Percentiles rank a stretch among this genome's conserved stretches.
phyloP scores from a whole-genome alignment of 2,888 invertebrate species.

The Morpho achilles region DNA sequence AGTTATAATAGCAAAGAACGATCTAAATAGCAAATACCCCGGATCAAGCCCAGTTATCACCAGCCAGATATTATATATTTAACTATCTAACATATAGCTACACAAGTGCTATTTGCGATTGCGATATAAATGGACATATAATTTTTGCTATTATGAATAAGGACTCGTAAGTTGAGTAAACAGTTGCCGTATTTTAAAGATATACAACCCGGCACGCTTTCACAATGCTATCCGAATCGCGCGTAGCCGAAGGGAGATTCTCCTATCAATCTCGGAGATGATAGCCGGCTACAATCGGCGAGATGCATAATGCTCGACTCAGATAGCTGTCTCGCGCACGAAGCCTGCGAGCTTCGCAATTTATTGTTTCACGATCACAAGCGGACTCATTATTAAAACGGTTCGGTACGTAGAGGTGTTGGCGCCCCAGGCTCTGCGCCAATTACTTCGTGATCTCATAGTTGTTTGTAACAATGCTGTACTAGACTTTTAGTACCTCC shows the following conservation, averaged over 20 bases:
- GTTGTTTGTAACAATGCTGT: constrained; percentile 59
- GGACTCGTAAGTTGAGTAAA: constrained; percentile 32
- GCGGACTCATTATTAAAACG: constrained; percentile 78
- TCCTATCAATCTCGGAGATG: constrained; percentile 77
- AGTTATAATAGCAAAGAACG: no score
- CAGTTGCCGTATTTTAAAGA: constrained; percentile 48
- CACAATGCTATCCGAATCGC: constrained; percentile 59
- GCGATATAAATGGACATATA: no score
- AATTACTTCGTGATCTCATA: constrained; percentile 65
- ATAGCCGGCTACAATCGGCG: constrained; percentile 67
- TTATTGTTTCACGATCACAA: constrained; percentile 79
- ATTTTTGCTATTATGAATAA: no score
- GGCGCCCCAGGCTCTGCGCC: constrained; percentile 68
- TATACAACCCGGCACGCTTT: constrained; percentile 49
- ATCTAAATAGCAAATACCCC: no score
- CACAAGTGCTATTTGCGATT: no score
- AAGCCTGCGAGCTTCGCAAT: constrained; percentile 78
- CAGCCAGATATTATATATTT: no score
- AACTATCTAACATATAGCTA: no score
- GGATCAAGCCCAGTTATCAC: no score
- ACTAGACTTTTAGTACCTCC: constrained; percentile 57
- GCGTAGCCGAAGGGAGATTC: constrained; percentile 69
- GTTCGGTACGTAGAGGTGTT: constrained; percentile 78
- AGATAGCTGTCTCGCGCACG: constrained; percentile 78
- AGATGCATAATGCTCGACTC: constrained; percentile 75